These are phyloP conservation scores for Lota lota DNA, from an alignment of 2,113 vertebrate species.

Conservation along the genomic window DNA sequence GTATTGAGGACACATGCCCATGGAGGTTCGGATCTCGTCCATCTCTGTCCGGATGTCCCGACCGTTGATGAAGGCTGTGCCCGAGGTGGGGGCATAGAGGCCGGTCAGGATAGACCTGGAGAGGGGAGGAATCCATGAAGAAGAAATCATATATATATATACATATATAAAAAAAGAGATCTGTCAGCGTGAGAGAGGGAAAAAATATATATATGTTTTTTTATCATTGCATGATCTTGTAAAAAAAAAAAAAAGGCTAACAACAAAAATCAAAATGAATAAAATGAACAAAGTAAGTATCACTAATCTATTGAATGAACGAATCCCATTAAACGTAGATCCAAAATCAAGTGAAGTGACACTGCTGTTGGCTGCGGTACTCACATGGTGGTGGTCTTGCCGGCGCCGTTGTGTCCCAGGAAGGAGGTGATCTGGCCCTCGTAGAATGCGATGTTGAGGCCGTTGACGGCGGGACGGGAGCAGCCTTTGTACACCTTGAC, in stretches of 20 bases:
- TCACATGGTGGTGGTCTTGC: constrained; percentile 79
- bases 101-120: constrained; percentile 85
- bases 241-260: no score
- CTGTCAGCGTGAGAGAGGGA: background rate
- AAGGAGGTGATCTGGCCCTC: constrained; percentile 80
- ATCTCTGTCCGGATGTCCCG: constrained; percentile 79
- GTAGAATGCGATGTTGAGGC: constrained; percentile 76
- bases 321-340: no score
- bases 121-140: constrained; percentile 2
- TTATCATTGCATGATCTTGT: no score
- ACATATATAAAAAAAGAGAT: no score
- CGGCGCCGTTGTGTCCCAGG: constrained; percentile 78
- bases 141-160: background rate
- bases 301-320: no score
- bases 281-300: no score
- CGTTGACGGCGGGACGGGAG: constrained; percentile 73
- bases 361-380: background rate
- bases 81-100: constrained; percentile 81
- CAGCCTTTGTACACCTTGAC: constrained; percentile 80
- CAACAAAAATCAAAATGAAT: no score
- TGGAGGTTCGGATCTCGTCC: constrained; percentile 69
- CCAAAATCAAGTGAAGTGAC: no score
- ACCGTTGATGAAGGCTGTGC: constrained; percentile 79
- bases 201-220: no score
- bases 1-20: constrained; percentile 87